Evolutionary conservation across 2,113 vertebrate genomes (phyloP), one percentile per base, ranked within the genome.

Genomic region (Pampusana beccarii): DNA sequence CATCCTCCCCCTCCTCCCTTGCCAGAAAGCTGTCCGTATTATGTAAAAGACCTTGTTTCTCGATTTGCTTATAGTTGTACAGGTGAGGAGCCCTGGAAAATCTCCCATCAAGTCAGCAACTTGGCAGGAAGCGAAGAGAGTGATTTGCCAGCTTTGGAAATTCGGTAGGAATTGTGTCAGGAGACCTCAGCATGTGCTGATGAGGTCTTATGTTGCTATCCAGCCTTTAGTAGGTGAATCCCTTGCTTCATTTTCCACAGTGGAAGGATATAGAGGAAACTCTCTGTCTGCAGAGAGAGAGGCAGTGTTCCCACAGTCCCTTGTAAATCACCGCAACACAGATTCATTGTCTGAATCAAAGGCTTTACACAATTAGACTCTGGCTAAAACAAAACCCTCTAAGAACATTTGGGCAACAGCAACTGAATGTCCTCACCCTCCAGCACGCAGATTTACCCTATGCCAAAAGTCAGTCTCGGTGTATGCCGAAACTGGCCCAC

Each of bases 371-470:
- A 50, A 34, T 34, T 73, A 58, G 13, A 34, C 10, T 80, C 54
- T 29, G 23, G 20, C 25, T 81, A 33, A 36, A 60, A 51, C 15
- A 58, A 74, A 74, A 46, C 7, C 10, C 9, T 46, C 29, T 36
- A 46, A 42, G 57, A 84, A 19, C 42, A 12, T 71, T 42, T 48
- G 16, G 29, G 26, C 48, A 54, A 48, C 28, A 78, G 44, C 21
- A 83, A 67, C 46, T 75, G 66, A 58, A 31, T 3, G 0, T 58
- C 57, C 53, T 81, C 44, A 60, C 20, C 26, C 9, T 50, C 60
- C 33, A 56, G 12, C 0, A 0, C 13, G 34, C 33, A 65, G 29
- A 56, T 8, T 16, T 85, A 58, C 10, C 40, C 10, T 51, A 12
- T 14, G 12, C 13, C 36, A 86, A 70, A 61, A 74, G 44, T 31